Evolutionary conservation across 1,140 invertebrate species (phyloP).

Genomic region (Drosophila pectinifera): DNA sequence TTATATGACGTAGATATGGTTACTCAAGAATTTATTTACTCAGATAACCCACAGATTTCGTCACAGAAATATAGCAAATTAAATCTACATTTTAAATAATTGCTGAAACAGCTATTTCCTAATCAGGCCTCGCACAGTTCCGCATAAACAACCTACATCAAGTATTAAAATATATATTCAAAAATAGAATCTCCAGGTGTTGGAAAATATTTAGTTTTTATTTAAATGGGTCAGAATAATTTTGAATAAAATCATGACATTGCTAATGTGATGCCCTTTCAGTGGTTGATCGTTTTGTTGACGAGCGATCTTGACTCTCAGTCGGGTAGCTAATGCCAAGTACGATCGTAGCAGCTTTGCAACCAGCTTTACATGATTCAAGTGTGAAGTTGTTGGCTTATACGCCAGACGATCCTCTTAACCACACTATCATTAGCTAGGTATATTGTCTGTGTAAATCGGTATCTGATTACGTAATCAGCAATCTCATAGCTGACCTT

Average conservation of each 20-base stretch:
- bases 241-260: neutral
- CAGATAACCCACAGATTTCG: slow-evolving; percentile 57
- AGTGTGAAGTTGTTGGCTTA: slow-evolving; percentile 25
- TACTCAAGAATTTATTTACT: slow-evolving; percentile 1
- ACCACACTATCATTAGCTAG: slow-evolving; percentile 20
- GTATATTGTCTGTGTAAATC: slow-evolving; percentile 44
- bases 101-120: slow-evolving; percentile 43
- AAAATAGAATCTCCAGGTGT: slow-evolving; percentile 16
- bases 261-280: slow-evolving; percentile 4
- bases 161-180: neutral
- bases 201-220: neutral
- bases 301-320: slow-evolving; percentile 36
- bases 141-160: slow-evolving; percentile 35
- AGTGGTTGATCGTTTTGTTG: slow-evolving; percentile 6
- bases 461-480: slow-evolving; percentile 50
- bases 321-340: slow-evolving; percentile 10
- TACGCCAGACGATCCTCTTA: slow-evolving; percentile 1
- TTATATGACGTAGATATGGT: slow-evolving; percentile 17
- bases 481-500: slow-evolving; percentile 49
- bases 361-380: slow-evolving; percentile 35
- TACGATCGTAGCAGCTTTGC: slow-evolving; percentile 10
- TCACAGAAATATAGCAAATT: slow-evolving; percentile 16
- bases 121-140: slow-evolving; percentile 30
- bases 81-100: slow-evolving; percentile 13
- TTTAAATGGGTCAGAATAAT: slow-evolving; percentile 1